These are phyloP conservation scores for Sebastes hubbsi DNA, from an alignment of 2,797 vertebrate genomes.

Conservation along the genomic window DNA sequence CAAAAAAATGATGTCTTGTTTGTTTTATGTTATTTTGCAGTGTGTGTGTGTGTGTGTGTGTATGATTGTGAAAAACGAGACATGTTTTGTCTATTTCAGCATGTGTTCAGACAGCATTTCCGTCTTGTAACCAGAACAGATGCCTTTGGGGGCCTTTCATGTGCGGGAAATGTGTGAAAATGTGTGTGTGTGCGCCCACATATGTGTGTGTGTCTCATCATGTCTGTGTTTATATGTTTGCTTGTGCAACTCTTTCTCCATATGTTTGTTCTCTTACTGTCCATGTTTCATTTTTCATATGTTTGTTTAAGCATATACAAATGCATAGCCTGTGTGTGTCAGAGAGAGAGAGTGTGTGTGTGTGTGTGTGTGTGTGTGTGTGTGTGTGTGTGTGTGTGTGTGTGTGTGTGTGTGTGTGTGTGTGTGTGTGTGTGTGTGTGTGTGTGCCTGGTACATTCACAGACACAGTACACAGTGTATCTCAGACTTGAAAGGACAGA, in stretches of 20 bases:
- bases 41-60: constrained; percentile 10
- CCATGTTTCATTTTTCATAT: constrained; percentile 42
- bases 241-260: constrained; percentile 50
- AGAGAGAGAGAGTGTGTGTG: constrained; percentile 26
- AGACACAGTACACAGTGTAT: constrained; percentile 79
- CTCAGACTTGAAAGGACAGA: constrained; percentile 78
- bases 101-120: constrained; percentile 84
- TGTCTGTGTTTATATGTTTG: constrained; percentile 52
- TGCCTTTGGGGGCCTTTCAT: constrained; percentile 83
- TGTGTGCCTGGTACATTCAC: constrained; percentile 70
- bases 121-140: constrained; percentile 84
- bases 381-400: constrained; percentile 29
- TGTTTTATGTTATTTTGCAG: constrained; percentile 30
- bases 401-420: constrained; percentile 46
- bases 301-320: constrained; percentile 57
- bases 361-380: constrained; percentile 37
- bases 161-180: constrained; percentile 74
- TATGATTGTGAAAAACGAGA: constrained; percentile 73
- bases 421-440: constrained; percentile 25
- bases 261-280: constrained; percentile 55
- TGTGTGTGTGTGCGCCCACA: constrained; percentile 7
- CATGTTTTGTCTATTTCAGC: constrained; percentile 86
- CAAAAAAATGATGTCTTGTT: constrained; percentile 17
- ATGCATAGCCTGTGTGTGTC: constrained; percentile 33
- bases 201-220: constrained; percentile 19